A percentile compares a stretch with the other conserved stretches of the same genome.
These are phyloP conservation scores for Pantelozetes paolii DNA, from an alignment of 2,888 invertebrate species.

Conservation along the genomic window DNA sequence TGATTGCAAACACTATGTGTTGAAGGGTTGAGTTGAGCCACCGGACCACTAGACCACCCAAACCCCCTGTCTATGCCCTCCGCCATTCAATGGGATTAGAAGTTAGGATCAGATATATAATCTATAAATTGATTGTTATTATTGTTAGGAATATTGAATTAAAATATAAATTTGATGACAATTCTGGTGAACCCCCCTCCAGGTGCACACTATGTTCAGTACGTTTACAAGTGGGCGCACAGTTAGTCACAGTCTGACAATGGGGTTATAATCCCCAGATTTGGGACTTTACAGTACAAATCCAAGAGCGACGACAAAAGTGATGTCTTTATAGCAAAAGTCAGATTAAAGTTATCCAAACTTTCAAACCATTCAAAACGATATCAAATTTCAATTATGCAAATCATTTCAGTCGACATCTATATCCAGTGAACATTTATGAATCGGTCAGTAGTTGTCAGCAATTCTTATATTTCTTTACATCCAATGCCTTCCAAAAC, in stretches of 20 bases:
- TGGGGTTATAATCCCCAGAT: conserved; percentile 27
- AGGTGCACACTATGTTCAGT: conserved; percentile 20
- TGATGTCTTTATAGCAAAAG: conserved; percentile 34
- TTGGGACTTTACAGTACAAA: conserved; percentile 19
- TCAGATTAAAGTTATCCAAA: conserved; percentile 35
- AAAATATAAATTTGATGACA: background rate
- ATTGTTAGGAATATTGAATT: background rate
- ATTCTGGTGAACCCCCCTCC: conserved; percentile 13
- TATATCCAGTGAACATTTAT: background rate
- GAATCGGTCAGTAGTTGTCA: background rate
- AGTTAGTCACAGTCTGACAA: conserved; percentile 22
- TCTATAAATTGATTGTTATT: conserved; percentile 26
- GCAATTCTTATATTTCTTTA: background rate
- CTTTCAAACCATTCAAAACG: background rate
- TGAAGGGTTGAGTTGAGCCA: no score
- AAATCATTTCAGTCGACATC: background rate
- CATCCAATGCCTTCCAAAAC: background rate
- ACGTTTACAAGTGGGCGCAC: conserved; percentile 18
- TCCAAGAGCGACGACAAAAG: background rate
- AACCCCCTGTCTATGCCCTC: no score
- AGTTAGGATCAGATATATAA: background rate
- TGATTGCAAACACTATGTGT: no score
- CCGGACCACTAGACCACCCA: no score
- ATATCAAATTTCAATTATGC: conserved; percentile 34
- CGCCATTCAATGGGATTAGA: conserved; percentile 2